Evolutionary conservation across 2,888 invertebrate genomes (phyloP).

Genomic region (Agrilus biguttatus): DNA sequence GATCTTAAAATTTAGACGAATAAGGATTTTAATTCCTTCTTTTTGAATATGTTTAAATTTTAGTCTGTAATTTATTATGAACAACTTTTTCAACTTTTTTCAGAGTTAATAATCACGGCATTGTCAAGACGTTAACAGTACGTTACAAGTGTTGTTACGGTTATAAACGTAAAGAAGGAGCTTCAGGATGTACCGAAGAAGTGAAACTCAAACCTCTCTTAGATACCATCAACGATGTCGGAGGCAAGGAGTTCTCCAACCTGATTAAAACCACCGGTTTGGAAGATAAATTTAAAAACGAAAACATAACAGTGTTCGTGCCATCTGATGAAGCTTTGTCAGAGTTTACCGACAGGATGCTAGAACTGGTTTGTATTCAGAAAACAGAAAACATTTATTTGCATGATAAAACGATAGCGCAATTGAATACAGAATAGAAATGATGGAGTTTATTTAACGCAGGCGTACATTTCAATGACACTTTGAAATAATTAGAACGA

Average conservation of each 20-base stretch:
- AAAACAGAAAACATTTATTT: background rate
- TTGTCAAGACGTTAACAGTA: conserved; percentile 44
- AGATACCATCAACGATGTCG: conserved; percentile 41
- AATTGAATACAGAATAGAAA: no score
- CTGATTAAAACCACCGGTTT: conserved; percentile 38
- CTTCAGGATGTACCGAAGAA: conserved; percentile 27
- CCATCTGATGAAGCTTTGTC: conserved; percentile 47
- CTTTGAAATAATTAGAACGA: no score
- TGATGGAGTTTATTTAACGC: no score
- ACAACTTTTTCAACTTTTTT: conserved; percentile 8
- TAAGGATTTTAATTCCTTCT: no score
- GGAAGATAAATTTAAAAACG: conserved; percentile 32
- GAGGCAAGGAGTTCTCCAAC: conserved; percentile 41
- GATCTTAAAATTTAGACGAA: no score
- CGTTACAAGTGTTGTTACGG: conserved; percentile 57
- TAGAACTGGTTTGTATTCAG: conserved; percentile 34
- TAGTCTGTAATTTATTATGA: no score
- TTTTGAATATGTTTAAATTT: no score
- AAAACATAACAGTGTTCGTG: conserved; percentile 47
- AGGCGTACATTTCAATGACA: no score
- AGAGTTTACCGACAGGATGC: conserved; percentile 36
- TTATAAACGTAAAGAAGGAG: conserved; percentile 31
- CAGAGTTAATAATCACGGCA: conserved; percentile 42
- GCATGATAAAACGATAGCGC: no score
- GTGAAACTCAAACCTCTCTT: conserved; percentile 41